Base-by-base conservation (phyloP, 1,140 invertebrate genomes). In the Leptonema lineaticorne region DNA sequence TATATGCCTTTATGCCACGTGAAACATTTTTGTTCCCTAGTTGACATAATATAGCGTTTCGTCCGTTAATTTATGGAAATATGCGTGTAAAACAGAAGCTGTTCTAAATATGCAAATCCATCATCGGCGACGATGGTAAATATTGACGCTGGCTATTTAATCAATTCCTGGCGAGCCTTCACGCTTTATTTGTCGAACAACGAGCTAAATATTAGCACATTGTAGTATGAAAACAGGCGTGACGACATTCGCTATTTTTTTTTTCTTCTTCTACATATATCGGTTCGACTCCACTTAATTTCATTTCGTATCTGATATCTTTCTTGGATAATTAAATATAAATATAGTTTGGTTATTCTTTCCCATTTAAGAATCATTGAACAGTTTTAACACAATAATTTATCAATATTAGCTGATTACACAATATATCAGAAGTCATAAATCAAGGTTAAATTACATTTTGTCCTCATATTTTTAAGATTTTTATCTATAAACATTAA, bases 111-210 rank as follows among this genome's bases (percentile, higher is more conserved):
- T 53, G 50, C 50, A 53, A 53, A 53, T 53, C 50, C 50, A 26
- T 53, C 9, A 48, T 20, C 46, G 5, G n/a, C 46, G n/a, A 26
- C 37, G 22, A 26, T 4, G 50, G 2, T 53, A 53, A 53, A 53
- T 53, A 53, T 53, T 53, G 20, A 53, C 50, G 9, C 27, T 53
- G 50, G 4, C 50, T 26, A 53, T 53, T 53, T 53, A 26, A 53
- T 53, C 50, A 24, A 53, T 53, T 53, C 50, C 50, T 8, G 5
- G 3, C 1, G 20, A 26, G 50, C 22, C 50, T 53, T 53, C 22
- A 48, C 20, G 46, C 46, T 20, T 48, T 22, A 48, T 53, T 53
- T 26, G 11, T 41, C n/a, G 20, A 11, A 53, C 22, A 26, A 53
- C 3, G 22, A 11, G 50, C 7, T 2, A 9, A 16, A 14, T 9